A percentile compares a stretch with the other conserved stretches of the same genome.
Evolutionary conservation across 2,888 invertebrate genomes (phyloP).

Genomic region (Colletes collaris): DNA sequence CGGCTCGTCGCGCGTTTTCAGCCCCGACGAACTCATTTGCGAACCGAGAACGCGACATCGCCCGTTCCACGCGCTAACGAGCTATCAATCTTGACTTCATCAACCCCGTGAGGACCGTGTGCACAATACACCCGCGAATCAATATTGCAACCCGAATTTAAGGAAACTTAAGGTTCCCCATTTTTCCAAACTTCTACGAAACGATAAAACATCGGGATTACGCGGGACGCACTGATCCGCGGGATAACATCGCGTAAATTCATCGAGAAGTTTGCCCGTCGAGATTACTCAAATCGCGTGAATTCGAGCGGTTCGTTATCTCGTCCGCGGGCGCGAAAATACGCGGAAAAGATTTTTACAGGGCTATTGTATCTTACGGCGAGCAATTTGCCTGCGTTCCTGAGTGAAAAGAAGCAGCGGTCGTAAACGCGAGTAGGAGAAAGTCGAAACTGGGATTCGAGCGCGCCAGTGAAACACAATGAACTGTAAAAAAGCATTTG

Average conservation of each 20-base stretch:
- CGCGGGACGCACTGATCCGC: too few relatives aligned
- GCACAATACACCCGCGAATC: slow-evolving; percentile 3
- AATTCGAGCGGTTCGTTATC: background rate
- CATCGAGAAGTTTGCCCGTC: background rate
- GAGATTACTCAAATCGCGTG: background rate
- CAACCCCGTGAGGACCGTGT: slow-evolving; percentile 6
- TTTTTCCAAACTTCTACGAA: too few relatives aligned
- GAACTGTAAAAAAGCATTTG: slow-evolving; percentile 22
- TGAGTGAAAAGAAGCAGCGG: slow-evolving; percentile 30
- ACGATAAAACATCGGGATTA: too few relatives aligned
- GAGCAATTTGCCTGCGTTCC: slow-evolving; percentile 24
- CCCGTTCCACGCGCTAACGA: slow-evolving; percentile 41
- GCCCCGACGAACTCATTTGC: slow-evolving; percentile 28
- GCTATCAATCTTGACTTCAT: slow-evolving; percentile 46
- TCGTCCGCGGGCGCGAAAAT: background rate
- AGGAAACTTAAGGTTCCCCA: background rate
- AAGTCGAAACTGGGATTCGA: slow-evolving; percentile 26
- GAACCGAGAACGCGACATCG: slow-evolving; percentile 4
- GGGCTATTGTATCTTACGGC: slow-evolving; percentile 18
- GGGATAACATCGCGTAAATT: background rate
- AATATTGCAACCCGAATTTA: background rate
- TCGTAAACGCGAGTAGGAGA: slow-evolving; percentile 44
- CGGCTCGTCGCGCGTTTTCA: background rate
- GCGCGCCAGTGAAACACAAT: slow-evolving; percentile 30
- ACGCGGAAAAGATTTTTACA: slow-evolving; percentile 29